Evolutionary conservation across 2,888 invertebrate species (phyloP).

Genomic region (Agriopis leucophaearia): DNA sequence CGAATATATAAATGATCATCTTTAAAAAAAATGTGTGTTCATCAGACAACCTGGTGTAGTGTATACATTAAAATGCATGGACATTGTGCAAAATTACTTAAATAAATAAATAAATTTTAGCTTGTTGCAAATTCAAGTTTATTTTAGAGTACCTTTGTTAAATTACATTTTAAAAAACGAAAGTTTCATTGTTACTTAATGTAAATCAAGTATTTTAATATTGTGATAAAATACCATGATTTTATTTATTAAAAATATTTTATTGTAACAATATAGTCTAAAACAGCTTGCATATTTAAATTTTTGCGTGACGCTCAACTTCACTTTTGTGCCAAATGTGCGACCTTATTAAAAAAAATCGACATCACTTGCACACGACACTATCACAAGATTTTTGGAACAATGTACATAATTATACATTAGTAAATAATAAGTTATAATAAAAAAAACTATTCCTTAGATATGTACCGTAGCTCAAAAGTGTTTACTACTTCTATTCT

Average conservation of each 20-base stretch:
- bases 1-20: conserved; percentile 13
- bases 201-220: conserved; percentile 33
- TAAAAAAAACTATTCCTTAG: conserved; percentile 68
- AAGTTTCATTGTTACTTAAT: conserved; percentile 30
- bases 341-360: conserved; percentile 43
- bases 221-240: conserved; percentile 50
- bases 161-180: conserved; percentile 22
- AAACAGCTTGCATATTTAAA: conserved; percentile 60
- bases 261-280: conserved; percentile 56
- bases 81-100: conserved; percentile 11
- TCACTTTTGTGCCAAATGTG: conserved; percentile 74
- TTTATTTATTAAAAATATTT: conserved; percentile 38
- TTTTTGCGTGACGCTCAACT: conserved; percentile 71
- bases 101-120: conserved; percentile 13
- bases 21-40: conserved; percentile 29
- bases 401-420: conserved; percentile 81
- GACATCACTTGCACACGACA: conserved; percentile 59
- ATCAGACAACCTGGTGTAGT: conserved; percentile 10
- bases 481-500: conserved; percentile 70
- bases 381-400: conserved; percentile 73
- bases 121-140: conserved; percentile 22
- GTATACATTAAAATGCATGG: conserved; percentile 8
- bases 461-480: conserved; percentile 78
- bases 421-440: conserved; percentile 61
- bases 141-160: conserved; percentile 5